phyloP scores from a whole-genome alignment of 2,888 invertebrate genomes.

The Ophioninae sp. region DNA sequence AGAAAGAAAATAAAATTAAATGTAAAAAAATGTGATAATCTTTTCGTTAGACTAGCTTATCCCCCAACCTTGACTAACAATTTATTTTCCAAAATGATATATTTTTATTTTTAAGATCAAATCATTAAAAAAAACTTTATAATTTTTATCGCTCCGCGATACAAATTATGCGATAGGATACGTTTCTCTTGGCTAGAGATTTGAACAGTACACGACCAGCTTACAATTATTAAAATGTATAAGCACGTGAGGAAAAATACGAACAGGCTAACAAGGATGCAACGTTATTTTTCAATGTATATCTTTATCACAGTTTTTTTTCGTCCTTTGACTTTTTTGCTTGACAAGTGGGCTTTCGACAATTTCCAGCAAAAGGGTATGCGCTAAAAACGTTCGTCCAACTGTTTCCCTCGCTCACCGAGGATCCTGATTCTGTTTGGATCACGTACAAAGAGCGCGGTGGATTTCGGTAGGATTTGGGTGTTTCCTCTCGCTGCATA shows the following conservation, averaged over 20 bases:
- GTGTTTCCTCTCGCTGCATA: background rate
- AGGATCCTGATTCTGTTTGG: conserved; percentile 13
- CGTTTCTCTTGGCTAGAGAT: no score
- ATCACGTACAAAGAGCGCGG: conserved; percentile 5
- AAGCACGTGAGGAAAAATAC: background rate
- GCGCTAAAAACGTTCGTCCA: conserved; percentile 1
- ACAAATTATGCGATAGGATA: no score
- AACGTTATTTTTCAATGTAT: conserved; percentile 19
- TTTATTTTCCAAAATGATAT: no score
- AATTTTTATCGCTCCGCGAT: no score
- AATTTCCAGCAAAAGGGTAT: conserved; percentile 16
- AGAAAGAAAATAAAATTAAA: no score
- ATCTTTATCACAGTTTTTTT: background rate
- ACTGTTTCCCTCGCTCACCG: background rate
- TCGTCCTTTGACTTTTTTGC: background rate
- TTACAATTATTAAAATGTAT: background rate
- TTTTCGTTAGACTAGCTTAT: no score
- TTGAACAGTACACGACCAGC: no score
- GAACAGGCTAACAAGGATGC: background rate
- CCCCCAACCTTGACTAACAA: no score
- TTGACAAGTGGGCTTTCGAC: background rate
- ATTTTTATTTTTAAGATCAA: no score
- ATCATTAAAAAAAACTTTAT: no score
- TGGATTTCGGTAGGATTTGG: background rate
- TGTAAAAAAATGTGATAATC: no score